Base-by-base conservation (phyloP, 2,113 vertebrate species). In the Guaruba guarouba region DNA sequence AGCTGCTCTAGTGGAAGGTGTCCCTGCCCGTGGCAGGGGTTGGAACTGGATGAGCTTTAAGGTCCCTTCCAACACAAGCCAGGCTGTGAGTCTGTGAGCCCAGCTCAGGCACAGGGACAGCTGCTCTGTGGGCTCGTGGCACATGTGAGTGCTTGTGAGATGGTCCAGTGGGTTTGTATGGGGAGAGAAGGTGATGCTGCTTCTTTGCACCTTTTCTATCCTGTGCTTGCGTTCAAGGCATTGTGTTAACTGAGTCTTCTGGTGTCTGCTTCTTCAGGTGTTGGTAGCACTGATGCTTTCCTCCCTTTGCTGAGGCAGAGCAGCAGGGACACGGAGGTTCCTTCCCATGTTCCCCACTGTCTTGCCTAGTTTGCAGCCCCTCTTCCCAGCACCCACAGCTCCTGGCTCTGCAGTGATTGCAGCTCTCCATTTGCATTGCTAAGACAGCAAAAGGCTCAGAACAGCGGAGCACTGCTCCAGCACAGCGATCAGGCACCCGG, bases 211-310 rank as follows among this genome's bases (percentile, higher is more conserved):
- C 49, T 39, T 49, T 44, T 67, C 44, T 82, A 19, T 23, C 16
- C 43, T 0, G 0, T 28, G 16, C 6, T 18, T 2, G 2, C n/a
- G 14, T 71, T n/a, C 68, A 63, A 52, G 25, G 66, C 2, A 1
- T 8, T 2, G 27, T 29, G 22, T 66, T 57, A 22, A 22, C 2
- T 0, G 2, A 13, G 43, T 17, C 44, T 51, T 9, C 44, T 68
- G 62, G 41, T 20, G 10, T 35, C 37, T 68, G 57, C 48, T 49
- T 52, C 44, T 35, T 29, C 4, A 0, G 22, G 67, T 66, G 48
- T 68, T 61, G 41, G 37, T 43, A 51, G 61, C 0, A 0, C 37
- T 61, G 41, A 35, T 22, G 41, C 41, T 62, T 78, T 79, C 23
- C 46, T 73, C 31, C 22, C n/a, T 64, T 57, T 57, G 78, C 75